Evolutionary conservation across 1,140 invertebrate species (phyloP).

Genomic region (Solenopsis fugax): DNA sequence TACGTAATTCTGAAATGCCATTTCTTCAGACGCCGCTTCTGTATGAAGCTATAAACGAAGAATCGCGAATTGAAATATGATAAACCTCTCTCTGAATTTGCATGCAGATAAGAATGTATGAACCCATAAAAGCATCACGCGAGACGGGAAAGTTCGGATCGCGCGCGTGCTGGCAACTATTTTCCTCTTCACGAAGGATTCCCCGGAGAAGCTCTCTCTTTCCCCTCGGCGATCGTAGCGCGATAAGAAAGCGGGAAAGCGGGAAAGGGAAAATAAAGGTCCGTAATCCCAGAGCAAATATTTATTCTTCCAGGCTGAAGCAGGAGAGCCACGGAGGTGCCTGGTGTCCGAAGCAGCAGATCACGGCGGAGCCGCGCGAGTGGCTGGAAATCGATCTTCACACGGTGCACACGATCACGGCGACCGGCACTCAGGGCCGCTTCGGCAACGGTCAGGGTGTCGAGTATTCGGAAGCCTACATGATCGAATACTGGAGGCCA

Average conservation of each 20-base stretch:
- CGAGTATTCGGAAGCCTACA: conserved; percentile 92
- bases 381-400: conserved; percentile 93
- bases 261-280: conserved; percentile 52
- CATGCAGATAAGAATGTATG: conserved; percentile 54
- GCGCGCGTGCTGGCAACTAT: conserved; percentile 23
- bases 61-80: conserved; percentile 42
- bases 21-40: background rate
- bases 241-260: conserved; percentile 53
- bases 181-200: conserved; percentile 44
- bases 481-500: conserved; percentile 93
- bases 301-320: conserved; percentile 89
- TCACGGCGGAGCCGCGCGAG: conserved; percentile 91
- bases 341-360: conserved; percentile 93
- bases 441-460: conserved; percentile 95
- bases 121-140: conserved; percentile 42
- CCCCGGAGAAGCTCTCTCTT: conserved; percentile 6
- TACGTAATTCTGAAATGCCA: conserved; percentile 34
- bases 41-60: conserved; percentile 28
- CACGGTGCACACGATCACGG: conserved; percentile 91
- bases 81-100: conserved; percentile 39
- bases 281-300: conserved; percentile 70
- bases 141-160: conserved; percentile 12
- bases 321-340: conserved; percentile 93
- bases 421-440: conserved; percentile 93
- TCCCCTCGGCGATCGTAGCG: conserved; percentile 31